These are phyloP conservation scores for Gambusia yucatana DNA, from an alignment of 2,797 vertebrate genomes.

Conservation along the genomic window DNA sequence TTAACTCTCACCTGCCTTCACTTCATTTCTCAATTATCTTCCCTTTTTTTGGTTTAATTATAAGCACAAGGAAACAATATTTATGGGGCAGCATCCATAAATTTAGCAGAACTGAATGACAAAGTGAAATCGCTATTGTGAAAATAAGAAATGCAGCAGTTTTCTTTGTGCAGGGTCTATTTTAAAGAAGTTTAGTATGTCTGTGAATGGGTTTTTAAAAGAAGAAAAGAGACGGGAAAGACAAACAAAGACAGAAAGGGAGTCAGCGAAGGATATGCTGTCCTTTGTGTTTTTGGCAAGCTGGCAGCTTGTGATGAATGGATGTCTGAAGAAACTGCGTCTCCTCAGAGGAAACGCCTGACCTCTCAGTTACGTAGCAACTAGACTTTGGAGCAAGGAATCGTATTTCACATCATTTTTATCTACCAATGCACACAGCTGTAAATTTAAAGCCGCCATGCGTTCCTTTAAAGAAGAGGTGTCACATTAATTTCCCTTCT, in stretches of 20 bases:
- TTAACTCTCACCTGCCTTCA: background rate
- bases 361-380: slow-evolving; percentile 80
- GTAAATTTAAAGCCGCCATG: slow-evolving; percentile 56
- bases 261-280: slow-evolving; percentile 71
- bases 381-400: slow-evolving; percentile 66
- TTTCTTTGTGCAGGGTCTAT: slow-evolving; percentile 56
- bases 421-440: slow-evolving; percentile 54
- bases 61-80: slow-evolving; percentile 27
- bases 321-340: slow-evolving; percentile 66
- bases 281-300: slow-evolving; percentile 78
- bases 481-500: slow-evolving; percentile 31
- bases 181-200: slow-evolving; percentile 61
- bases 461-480: slow-evolving; percentile 48
- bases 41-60: slow-evolving; percentile 3
- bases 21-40: slow-evolving; percentile 5
- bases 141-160: slow-evolving; percentile 46
- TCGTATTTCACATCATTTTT: slow-evolving; percentile 74
- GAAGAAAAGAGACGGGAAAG: slow-evolving; percentile 62
- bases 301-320: slow-evolving; percentile 82
- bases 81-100: slow-evolving; percentile 35
- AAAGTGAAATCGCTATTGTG: slow-evolving; percentile 33
- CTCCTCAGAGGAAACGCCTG: slow-evolving; percentile 70
- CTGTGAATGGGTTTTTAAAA: slow-evolving; percentile 58
- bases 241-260: slow-evolving; percentile 66
- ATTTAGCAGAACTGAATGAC: slow-evolving; percentile 20